Percentiles rank a stretch among this genome's conserved stretches.
Conservation (phyloP, 2,113 vertebrate species). For the Bucco capensis region DNA sequence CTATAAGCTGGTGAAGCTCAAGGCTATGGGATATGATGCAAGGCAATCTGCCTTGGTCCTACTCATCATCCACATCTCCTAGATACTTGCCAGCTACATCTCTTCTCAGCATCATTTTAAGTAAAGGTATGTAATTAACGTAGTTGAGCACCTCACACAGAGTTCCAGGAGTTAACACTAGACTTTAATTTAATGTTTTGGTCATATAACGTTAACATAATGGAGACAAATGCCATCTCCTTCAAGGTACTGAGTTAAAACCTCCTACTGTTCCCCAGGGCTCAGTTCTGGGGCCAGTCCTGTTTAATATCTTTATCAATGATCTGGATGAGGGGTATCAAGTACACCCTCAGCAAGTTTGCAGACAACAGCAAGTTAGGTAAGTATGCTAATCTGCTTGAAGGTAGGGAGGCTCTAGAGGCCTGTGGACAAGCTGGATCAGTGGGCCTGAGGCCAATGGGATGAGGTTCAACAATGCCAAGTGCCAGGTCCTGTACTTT, state of each 20-base stretch:
- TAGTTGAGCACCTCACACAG: background rate
- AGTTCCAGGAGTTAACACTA: background rate
- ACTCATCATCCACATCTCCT: background rate
- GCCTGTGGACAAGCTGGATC: too few species aligned
- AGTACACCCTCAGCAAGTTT: too few species aligned
- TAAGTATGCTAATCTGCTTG: too few species aligned
- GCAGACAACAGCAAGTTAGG: too few species aligned
- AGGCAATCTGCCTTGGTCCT: background rate
- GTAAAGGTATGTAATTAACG: background rate
- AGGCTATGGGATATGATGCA: rapidly evolving
- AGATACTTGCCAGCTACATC: background rate
- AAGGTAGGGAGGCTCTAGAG: too few species aligned
- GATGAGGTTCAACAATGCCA: too few species aligned
- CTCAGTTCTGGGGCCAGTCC: too few species aligned
- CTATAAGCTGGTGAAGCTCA: background rate
- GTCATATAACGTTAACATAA: background rate
- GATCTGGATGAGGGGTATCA: too few species aligned
- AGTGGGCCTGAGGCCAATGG: too few species aligned
- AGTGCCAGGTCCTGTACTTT: too few species aligned
- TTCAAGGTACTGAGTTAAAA: background rate
- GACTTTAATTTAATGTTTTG: background rate
- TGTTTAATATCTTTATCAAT: too few species aligned
- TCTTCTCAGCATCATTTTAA: background rate
- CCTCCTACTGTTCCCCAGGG: too few species aligned
- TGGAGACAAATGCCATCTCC: background rate